Percentiles rank a stretch among this genome's conserved stretches.
Evolutionary conservation across 2,888 invertebrate species (phyloP).

Genomic region (Epinotia bilunana): DNA sequence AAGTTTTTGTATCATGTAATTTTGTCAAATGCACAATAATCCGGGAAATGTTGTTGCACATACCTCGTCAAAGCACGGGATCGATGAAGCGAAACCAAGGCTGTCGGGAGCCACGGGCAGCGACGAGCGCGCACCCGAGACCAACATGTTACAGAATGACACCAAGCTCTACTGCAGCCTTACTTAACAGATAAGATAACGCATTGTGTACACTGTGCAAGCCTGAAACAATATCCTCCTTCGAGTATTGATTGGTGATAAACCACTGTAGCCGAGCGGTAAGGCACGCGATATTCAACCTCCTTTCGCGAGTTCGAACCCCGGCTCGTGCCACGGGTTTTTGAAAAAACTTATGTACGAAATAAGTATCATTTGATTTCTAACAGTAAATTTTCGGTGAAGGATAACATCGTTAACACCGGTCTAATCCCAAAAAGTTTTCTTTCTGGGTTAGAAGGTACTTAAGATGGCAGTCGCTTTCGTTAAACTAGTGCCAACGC

Average conservation of each 20-base stretch:
- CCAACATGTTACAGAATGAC: constrained; percentile 72
- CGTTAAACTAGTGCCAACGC: too few relatives aligned
- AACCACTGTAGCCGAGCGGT: not conserved
- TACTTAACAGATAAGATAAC: constrained; percentile 76
- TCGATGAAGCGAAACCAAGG: constrained; percentile 51
- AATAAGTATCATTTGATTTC: too few relatives aligned
- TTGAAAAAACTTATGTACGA: too few relatives aligned
- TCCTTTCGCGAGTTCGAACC: too few relatives aligned
- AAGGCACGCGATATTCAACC: too few relatives aligned
- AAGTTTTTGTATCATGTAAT: too few relatives aligned
- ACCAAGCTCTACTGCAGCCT: constrained; percentile 60
- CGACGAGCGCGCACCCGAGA: constrained; percentile 73
- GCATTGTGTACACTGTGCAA: constrained; percentile 61
- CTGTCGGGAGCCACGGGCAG: constrained; percentile 58
- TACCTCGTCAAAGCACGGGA: constrained; percentile 61
- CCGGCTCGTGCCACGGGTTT: too few relatives aligned
- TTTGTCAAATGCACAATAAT: not conserved
- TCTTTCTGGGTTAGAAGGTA: too few relatives aligned
- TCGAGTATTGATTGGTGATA: constrained; percentile 52
- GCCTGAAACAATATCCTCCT: constrained; percentile 49
- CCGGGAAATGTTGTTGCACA: constrained; percentile 44
- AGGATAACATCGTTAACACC: too few relatives aligned
- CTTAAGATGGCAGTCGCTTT: too few relatives aligned
- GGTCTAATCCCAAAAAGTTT: too few relatives aligned
- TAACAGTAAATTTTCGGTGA: too few relatives aligned